Evolutionary conservation across 2,113 vertebrate species (phyloP).

Genomic region (Anas platyrhynchos): DNA sequence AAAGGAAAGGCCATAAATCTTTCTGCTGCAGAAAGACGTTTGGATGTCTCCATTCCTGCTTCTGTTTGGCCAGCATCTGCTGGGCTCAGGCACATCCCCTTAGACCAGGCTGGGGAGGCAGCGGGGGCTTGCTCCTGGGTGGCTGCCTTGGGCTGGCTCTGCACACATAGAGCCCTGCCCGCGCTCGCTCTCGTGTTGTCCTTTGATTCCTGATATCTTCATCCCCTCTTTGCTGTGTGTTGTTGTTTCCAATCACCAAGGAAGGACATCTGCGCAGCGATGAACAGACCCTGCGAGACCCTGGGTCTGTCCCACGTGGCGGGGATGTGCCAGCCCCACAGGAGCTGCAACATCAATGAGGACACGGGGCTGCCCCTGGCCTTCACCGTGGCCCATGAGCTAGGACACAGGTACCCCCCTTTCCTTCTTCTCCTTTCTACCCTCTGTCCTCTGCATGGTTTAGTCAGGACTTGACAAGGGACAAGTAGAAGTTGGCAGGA

Average conservation of each 20-base stretch:
- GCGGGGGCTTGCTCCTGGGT: not conserved
- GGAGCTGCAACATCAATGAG: constrained; percentile 94
- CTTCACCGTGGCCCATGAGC: constrained; percentile 95
- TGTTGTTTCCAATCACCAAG: constrained; percentile 52
- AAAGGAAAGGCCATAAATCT: not conserved
- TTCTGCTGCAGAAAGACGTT: not conserved
- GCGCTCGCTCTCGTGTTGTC: not conserved
- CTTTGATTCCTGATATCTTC: not conserved
- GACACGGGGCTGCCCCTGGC: constrained; percentile 93
- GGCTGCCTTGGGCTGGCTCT: not conserved
- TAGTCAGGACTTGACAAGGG: not conserved
- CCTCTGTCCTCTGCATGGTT: not conserved
- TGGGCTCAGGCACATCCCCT: accelerated
- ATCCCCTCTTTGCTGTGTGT: not conserved
- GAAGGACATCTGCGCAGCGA: constrained; percentile 94
- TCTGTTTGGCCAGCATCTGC: not conserved
- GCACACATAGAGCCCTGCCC: not conserved
- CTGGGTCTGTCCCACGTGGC: constrained; percentile 94
- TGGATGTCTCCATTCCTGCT: not conserved
- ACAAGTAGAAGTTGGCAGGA: not conserved
- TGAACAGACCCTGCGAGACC: constrained; percentile 94
- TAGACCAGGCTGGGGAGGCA: not conserved
- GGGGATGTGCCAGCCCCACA: constrained; percentile 93
- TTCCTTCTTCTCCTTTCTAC: not conserved
- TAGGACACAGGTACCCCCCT: constrained; percentile 91